Conservation (phyloP, 92 coral and sea anemone genomes). For the Paramuricea clavata region DNA sequence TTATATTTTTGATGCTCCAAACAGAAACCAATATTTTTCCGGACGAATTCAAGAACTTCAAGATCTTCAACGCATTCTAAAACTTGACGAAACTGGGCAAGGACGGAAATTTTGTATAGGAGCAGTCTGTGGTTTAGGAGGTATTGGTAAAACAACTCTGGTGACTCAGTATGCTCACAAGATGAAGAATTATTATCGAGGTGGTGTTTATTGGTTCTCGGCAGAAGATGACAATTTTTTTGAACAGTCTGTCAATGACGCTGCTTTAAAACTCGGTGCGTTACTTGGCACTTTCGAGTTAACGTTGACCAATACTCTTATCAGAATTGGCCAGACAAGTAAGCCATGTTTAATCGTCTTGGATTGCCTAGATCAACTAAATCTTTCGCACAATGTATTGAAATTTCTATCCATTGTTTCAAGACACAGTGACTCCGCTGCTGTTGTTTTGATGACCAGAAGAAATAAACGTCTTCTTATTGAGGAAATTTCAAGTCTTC, state of each 20-base stretch:
- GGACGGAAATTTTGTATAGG: not conserved
- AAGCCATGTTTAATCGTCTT: no score
- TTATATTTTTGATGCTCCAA: constrained; percentile 56
- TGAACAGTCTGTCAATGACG: constrained; percentile 62
- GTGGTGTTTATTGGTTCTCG: no score
- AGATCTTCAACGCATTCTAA: not conserved
- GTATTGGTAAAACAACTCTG: no score
- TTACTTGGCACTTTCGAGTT: no score
- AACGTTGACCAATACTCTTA: constrained; percentile 69
- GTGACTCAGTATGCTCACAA: no score
- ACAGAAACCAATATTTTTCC: no score
- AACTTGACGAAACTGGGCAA: not conserved
- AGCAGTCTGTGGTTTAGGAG: constrained; percentile 21
- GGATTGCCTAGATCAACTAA: no score
- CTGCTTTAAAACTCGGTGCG: constrained; percentile 74
- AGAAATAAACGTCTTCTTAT: constrained; percentile 71
- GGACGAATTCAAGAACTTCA: no score
- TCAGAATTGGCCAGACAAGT: no score
- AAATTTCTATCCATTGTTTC: constrained; percentile 72
- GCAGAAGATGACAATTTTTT: no score
- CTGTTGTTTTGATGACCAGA: constrained; percentile 79
- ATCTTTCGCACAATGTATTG: constrained; percentile 70
- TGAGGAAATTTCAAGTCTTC: not conserved
- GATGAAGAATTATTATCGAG: no score
- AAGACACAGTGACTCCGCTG: constrained; percentile 57